Percentiles rank a stretch among this genome's conserved stretches.
phyloP scores from a whole-genome alignment of 2,888 invertebrate genomes.

The Apamea monoglypha region DNA sequence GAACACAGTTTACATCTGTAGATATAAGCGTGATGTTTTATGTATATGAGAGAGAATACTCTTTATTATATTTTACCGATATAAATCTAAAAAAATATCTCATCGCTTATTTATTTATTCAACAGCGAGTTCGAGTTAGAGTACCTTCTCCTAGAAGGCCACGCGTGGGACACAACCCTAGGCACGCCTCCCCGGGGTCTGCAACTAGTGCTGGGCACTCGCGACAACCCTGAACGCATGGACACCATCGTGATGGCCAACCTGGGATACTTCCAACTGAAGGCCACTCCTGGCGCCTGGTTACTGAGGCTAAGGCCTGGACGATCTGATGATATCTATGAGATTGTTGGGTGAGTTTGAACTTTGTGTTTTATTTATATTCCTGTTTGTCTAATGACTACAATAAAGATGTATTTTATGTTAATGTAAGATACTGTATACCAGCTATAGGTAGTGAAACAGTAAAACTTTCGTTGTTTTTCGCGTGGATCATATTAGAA shows the following conservation, averaged over 20 bases:
- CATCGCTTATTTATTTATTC: constrained; percentile 13
- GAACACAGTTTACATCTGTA: background rate
- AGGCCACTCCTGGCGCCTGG: constrained; percentile 99
- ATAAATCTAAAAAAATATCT: background rate
- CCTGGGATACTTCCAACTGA: constrained; percentile 98
- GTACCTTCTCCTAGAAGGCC: constrained; percentile 97
- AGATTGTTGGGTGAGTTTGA: constrained; percentile 93
- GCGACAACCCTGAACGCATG: constrained; percentile 93
- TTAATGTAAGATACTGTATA: background rate
- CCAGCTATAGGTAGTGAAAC: background rate
- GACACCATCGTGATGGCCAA: constrained; percentile 99
- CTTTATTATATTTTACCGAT: background rate
- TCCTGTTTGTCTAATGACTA: background rate
- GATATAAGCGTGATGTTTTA: background rate
- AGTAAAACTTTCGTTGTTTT: background rate
- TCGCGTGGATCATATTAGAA: background rate
- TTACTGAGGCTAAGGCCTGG: constrained; percentile 96
- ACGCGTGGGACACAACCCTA: constrained; percentile 97
- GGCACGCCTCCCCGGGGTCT: constrained; percentile 99
- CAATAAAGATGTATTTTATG: background rate
- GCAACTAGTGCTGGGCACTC: constrained; percentile 98
- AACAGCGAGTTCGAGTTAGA: constrained; percentile 98
- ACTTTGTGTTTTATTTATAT: background rate
- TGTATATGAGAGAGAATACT: background rate
- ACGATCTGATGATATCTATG: constrained; percentile 98